phyloP scores from a whole-genome alignment of 2,888 invertebrate species.

The Andrena camellia region DNA sequence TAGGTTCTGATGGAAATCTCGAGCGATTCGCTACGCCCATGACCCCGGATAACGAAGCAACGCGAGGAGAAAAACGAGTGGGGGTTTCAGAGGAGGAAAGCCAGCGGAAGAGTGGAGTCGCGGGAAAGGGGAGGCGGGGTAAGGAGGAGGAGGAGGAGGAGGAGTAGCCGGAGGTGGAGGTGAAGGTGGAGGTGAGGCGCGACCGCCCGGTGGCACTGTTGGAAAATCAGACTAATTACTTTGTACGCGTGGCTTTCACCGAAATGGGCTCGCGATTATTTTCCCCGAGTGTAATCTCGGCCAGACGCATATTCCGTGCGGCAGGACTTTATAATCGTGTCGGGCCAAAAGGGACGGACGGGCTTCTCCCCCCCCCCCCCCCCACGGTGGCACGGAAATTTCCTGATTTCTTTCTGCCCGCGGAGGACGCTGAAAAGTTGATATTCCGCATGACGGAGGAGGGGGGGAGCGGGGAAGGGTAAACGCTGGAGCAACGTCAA shows the following conservation, averaged over 20 bases:
- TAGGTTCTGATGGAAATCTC: background rate
- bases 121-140: background rate
- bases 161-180: slow-evolving; percentile 17
- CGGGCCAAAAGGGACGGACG: slow-evolving; percentile 41
- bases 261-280: slow-evolving; percentile 73
- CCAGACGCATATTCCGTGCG: slow-evolving; percentile 42
- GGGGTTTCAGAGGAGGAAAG: slow-evolving; percentile 43
- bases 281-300: slow-evolving; percentile 67
- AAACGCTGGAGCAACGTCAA: slow-evolving; percentile 56
- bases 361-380: slow-evolving; percentile 12
- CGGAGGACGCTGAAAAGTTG: slow-evolving; percentile 33
- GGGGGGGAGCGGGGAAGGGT: background rate
- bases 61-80: slow-evolving; percentile 55
- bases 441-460: slow-evolving; percentile 34
- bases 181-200: slow-evolving; percentile 2
- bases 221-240: slow-evolving; percentile 77
- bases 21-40: slow-evolving; percentile 49
- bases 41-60: slow-evolving; percentile 54
- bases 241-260: slow-evolving; percentile 74
- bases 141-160: background rate
- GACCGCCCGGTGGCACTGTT: slow-evolving; percentile 51
- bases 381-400: slow-evolving; percentile 46
- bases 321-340: slow-evolving; percentile 58
- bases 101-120: background rate
- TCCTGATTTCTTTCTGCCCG: slow-evolving; percentile 52